Percentiles rank a stretch among this genome's conserved stretches.
These are phyloP conservation scores for Plagodis pulveraria DNA, from an alignment of 2,888 invertebrate species.

Conservation along the genomic window DNA sequence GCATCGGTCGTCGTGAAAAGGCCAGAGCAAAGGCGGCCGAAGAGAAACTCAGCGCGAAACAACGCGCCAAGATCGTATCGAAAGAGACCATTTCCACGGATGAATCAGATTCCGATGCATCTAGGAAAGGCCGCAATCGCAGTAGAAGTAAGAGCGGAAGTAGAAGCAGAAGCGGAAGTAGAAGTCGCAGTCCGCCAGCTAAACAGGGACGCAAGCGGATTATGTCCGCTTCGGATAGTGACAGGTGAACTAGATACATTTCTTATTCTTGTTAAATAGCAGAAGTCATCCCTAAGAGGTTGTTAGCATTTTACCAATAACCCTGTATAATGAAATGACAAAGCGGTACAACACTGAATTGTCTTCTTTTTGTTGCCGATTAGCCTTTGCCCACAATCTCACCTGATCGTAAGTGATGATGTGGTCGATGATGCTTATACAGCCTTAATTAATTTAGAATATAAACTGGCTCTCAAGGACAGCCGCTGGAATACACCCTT, in stretches of 20 bases:
- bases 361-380: too few species aligned
- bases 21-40: conserved; percentile 71
- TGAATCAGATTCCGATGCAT: conserved; percentile 89
- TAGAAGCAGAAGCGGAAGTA: conserved; percentile 60
- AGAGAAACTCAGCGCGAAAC: conserved; percentile 92
- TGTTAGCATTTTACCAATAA: too few species aligned
- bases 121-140: conserved; percentile 62
- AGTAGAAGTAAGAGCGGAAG: conserved; percentile 54
- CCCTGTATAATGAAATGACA: too few species aligned
- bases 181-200: conserved; percentile 73
- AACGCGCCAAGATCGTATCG: conserved; percentile 94
- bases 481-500: too few species aligned
- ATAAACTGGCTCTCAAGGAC: too few species aligned
- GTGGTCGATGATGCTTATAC: too few species aligned
- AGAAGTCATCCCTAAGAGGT: too few species aligned
- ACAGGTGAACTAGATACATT: conserved; percentile 56
- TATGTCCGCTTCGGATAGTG: conserved; percentile 86
- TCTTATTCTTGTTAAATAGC: too few species aligned
- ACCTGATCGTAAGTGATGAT: too few species aligned
- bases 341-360: too few species aligned
- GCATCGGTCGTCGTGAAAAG: conserved; percentile 72
- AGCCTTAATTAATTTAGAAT: too few species aligned
- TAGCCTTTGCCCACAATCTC: too few species aligned
- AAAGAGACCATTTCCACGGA: conserved; percentile 98
- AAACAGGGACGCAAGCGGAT: conserved; percentile 84